Evolutionary conservation across 1,140 invertebrate species (phyloP).

Genomic region (Apocrypta bakeri): DNA sequence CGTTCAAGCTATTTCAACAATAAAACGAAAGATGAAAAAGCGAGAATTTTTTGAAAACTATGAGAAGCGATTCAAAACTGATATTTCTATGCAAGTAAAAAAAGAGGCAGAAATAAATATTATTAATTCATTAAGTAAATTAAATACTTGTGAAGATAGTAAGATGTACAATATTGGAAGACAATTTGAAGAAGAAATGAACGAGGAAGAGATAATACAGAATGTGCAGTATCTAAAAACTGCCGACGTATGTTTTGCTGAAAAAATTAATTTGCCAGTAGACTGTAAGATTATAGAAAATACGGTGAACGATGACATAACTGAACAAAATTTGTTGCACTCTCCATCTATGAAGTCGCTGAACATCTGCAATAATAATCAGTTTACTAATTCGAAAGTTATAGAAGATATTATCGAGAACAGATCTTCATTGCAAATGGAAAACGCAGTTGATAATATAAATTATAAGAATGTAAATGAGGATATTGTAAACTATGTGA

Average conservation of each 20-base stretch:
- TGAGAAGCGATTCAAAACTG: conserved; percentile 42
- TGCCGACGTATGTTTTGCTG: conserved; percentile 31
- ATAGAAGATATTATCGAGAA: not conserved
- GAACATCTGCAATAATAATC: not conserved
- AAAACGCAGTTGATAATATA: not conserved
- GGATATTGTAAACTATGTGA: not conserved
- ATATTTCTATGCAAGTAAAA: not conserved
- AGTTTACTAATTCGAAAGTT: not conserved
- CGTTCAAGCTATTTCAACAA: not conserved
- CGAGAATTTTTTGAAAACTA: conserved; percentile 61
- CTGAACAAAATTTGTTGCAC: not conserved
- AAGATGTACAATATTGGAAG: not conserved
- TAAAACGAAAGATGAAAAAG: conserved; percentile 30
- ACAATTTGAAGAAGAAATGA: not conserved
- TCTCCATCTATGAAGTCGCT: too few relatives aligned
- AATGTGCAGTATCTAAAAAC: conserved; percentile 14
- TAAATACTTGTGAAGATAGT: not conserved
- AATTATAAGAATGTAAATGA: too few relatives aligned
- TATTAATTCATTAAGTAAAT: not conserved
- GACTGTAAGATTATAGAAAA: not conserved
- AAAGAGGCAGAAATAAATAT: not conserved
- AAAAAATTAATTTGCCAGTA: conserved; percentile 29
- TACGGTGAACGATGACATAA: not conserved
- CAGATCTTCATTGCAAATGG: not conserved
- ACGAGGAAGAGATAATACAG: not conserved